Evolutionary conservation across 2,888 invertebrate genomes (phyloP), one percentile per base, ranked within the genome.

Genomic region (Pherbina coryleti): DNA sequence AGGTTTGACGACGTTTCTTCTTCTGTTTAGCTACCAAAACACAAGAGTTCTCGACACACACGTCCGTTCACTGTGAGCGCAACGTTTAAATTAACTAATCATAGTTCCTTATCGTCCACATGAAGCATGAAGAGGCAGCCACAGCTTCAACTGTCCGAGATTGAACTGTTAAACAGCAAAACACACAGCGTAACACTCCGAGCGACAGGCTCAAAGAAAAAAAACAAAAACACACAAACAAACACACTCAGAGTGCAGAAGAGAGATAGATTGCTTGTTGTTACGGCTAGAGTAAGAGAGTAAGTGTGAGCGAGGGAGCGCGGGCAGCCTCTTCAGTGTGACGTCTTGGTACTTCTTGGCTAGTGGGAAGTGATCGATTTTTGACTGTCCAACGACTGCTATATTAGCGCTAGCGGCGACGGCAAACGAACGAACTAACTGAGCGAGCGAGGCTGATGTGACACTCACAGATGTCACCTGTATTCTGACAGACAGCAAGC

Each of bases 391-490:
- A 79, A 81, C 79, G 79, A 76, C 79, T 78, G 69, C 9, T 49
- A 17, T 9, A 8, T 14, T 31, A 75, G 64, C 77, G 71, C 57
- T 71, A 55, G 53, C 64, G 25, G 64, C 66, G 66, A 37, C 49
- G 77, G 75, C 44, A 57, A 60, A 8, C 37, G 34, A 49, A 22
- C 37, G 69, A 78, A 75, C 71, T 71, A 57, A 19, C 64, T 73
- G 75, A 78, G 79, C 78, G 78, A 76, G 70, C 66, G 72, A 74
- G 17, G 55, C 72, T 79, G 79, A 79, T 81, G 86, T 87, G 88
- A 88, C 88, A 88, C 87, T 87, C 85, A 85, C 86, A 86, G 85
- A 86, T 90, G 90, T 89, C 89, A 89, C 89, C 89, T 90, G 90
- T 85, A 87, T 87, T 88, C 88, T 89, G 89, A 88, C 88, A 87